Evolutionary conservation across 2,797 vertebrate genomes (phyloP), one percentile per base, ranked within the genome.

Genomic region (Chelon auratus): DNA sequence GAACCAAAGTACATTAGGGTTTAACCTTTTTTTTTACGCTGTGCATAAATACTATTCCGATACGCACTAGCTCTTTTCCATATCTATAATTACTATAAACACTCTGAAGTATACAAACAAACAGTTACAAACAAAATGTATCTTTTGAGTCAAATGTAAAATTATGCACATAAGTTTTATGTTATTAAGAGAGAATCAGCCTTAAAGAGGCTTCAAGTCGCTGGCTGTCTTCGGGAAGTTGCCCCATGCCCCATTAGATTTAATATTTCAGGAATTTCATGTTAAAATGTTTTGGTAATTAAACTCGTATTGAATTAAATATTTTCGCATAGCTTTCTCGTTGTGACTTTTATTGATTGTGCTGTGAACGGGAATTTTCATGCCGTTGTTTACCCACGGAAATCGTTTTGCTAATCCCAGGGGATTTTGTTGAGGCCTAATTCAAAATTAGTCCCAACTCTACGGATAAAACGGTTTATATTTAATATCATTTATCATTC

Each of bases 31-130:
- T 40, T 20, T 53, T 0, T 5, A 18, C 30, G 9, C 5, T 67
- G 47, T 69, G 47, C 68, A 40, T 72, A 63, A 78, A 55, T 39
- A 9, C 24, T 18, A 14, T 3, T 45, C 55, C 7, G 11, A 5
- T 56, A 13, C 20, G 22, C 7, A 53, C 22, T 0, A 62, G 26
- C 7, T 33, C 0, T 1, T 53, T 40, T 43, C 13, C 18, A 18
- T 7, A 2, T 39, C 17, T 1, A 9, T 8, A 61, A 68, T 33
- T 8, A 15, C 1, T 17, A 0, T 5, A 24, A 45, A n/a, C 12
- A 20, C 3, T 11, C 0, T n/a, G n/a, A n/a, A n/a, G n/a, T n/a
- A n/a, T n/a, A n/a, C n/a, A n/a, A n/a, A n/a, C n/a, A n/a, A n/a
- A n/a, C n/a, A n/a, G n/a, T n/a, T n/a, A n/a, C n/a, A n/a, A n/a